Conservation (phyloP, 2,888 invertebrate species). For the Pammene aurita region DNA sequence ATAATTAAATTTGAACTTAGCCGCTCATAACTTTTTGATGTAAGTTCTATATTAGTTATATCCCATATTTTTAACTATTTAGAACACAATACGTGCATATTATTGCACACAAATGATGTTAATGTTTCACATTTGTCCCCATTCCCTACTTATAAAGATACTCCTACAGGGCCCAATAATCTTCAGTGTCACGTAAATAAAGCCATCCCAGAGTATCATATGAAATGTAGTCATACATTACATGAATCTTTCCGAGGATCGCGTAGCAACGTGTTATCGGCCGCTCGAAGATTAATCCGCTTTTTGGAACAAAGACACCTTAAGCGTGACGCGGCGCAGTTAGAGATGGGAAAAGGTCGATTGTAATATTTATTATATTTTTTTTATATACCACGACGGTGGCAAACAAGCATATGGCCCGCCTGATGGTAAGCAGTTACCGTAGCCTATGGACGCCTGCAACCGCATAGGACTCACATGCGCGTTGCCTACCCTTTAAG, state of each 20-base stretch:
- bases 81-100: too few relatives aligned
- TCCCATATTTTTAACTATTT: too few relatives aligned
- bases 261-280: constrained; percentile 35
- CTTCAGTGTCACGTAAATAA: constrained; percentile 27
- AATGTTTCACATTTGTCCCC: neutral
- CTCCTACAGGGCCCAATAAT: constrained; percentile 11
- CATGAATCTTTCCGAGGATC: constrained; percentile 29
- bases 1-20: too few relatives aligned
- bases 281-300: constrained; percentile 32
- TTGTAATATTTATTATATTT: neutral
- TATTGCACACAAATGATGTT: too few relatives aligned
- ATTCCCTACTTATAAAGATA: neutral
- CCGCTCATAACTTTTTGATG: too few relatives aligned
- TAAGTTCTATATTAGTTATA: too few relatives aligned
- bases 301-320: constrained; percentile 38
- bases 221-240: constrained; percentile 36
- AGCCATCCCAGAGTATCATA: constrained; percentile 28
- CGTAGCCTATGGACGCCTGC: too few relatives aligned
- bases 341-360: constrained; percentile 30
- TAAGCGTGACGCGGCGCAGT: constrained; percentile 28
- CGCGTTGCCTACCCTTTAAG: too few relatives aligned
- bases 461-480: too few relatives aligned
- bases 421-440: too few relatives aligned
- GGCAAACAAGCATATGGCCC: too few relatives aligned
- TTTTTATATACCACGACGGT: too few relatives aligned